A percentile compares a stretch with the other conserved stretches of the same genome.
Evolutionary conservation across 2,888 invertebrate species (phyloP).

Genomic region (Sphaerophoria taeniata): DNA sequence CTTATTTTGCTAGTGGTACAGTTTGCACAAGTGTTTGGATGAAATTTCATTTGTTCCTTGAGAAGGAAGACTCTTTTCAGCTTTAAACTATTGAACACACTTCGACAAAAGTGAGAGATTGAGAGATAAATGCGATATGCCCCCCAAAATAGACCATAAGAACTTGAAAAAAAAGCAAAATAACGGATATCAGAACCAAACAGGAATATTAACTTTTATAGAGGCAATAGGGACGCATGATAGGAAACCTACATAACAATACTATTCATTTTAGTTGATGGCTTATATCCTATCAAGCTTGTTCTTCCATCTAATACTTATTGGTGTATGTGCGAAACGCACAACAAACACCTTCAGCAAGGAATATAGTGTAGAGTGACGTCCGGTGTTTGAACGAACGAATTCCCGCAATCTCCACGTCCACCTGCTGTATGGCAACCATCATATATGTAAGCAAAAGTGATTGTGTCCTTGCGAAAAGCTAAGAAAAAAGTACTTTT

Average conservation of each 20-base stretch:
- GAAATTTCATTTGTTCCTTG: neutral
- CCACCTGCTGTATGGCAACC: constrained; percentile 25
- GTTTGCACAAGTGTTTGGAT: neutral
- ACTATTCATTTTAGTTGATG: constrained; percentile 45
- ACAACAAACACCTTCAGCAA: constrained; percentile 23
- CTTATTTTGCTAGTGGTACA: constrained; percentile 23
- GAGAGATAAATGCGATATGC: constrained; percentile 1
- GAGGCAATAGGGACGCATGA: neutral
- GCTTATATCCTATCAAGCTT: constrained; percentile 28
- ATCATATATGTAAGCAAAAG: constrained; percentile 31
- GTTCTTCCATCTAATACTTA: constrained; percentile 12
- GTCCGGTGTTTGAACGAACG: constrained; percentile 62
- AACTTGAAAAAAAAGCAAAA: constrained; percentile 44
- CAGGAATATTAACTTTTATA: constrained; percentile 69
- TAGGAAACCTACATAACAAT: constrained; percentile 60
- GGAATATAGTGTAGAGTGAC: constrained; percentile 49
- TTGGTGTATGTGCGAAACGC: neutral
- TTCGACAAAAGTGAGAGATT: too few species aligned
- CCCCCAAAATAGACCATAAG: constrained; percentile 14
- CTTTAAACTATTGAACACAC: constrained; percentile 40
- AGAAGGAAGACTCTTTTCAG: neutral
- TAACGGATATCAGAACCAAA: constrained; percentile 63
- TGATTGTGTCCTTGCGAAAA: constrained; percentile 41
- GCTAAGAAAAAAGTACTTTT: constrained; percentile 29
- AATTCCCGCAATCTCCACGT: constrained; percentile 2